Evolutionary conservation across 2,113 vertebrate species (phyloP), one percentile per base, ranked within the genome.

Genomic region (Ramphastos sulfuratus): DNA sequence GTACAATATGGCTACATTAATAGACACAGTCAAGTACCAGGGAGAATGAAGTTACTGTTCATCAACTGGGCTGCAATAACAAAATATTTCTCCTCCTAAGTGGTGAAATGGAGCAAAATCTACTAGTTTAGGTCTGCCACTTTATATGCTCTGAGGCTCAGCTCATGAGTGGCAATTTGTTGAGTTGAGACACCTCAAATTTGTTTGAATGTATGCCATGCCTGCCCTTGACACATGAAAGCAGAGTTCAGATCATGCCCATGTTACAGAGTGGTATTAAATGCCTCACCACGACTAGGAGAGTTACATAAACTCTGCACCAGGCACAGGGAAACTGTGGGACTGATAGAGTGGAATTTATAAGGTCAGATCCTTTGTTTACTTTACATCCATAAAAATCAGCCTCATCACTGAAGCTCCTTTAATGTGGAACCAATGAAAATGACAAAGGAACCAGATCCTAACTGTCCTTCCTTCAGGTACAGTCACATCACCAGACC

Each of bases 171-270:
- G 10, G 35, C 20, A 39, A 46, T 76, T 39, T 35, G 9, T 27
- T 54, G 35, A 80, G n/a, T 18, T 56, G 30, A 80, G 35, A 8
- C n/a, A 70, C 39, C 76, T 85, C 69, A 67, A 15, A 74, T 60
- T 64, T 50, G 7, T 52, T 70, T 46, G 16, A 77, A 12, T 19
- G 23, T 1, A 16, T 13, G 10, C 8, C 8, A 37, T 25, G 56
- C 16, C 16, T n/a, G 17, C 10, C 16, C 4, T 16, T 28, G 27
- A 61, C 1, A 2, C 4, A 15, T 1, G 18, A 64, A 30, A 42
- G 79, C 4, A 37, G 67, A 59, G 33, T 52, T 74, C 52, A 78
- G 15, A 67, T 60, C 6, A 52, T 7, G 20, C 42, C 17, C 6
- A 5, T 3, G 2, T 52, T n/a, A 46, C 10, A 70, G 25, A 71